phyloP scores from a whole-genome alignment of 53 echinoderm and acorn worm genomes.

The Apostichopus leukothele region DNA sequence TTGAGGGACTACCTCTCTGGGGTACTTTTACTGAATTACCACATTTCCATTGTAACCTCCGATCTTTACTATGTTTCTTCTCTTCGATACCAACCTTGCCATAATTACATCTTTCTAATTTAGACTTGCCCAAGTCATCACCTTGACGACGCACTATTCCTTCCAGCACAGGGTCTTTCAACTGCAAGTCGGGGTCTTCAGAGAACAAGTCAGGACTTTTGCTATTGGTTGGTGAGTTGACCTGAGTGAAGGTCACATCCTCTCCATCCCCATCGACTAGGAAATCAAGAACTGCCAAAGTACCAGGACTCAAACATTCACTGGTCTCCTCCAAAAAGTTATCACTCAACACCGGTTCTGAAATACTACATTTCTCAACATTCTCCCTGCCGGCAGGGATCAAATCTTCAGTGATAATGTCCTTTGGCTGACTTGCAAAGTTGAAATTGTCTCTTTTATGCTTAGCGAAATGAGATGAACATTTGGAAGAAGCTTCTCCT shows the following conservation, averaged over 20 bases:
- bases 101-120: background rate
- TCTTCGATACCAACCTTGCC: background rate
- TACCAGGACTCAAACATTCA: slow-evolving; percentile 77
- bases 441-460: background rate
- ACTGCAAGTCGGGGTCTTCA: slow-evolving; percentile 16
- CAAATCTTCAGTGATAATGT: background rate
- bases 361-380: background rate
- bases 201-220: slow-evolving; percentile 36
- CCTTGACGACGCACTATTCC: background rate
- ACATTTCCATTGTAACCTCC: background rate
- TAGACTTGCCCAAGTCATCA: background rate
- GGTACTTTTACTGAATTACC: background rate
- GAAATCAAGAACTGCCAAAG: slow-evolving; percentile 84
- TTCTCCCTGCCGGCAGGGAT: background rate
- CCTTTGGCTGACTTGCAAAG: background rate
- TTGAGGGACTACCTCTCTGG: background rate
- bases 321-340: slow-evolving; percentile 11
- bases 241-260: slow-evolving; percentile 45
- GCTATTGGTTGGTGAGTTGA: slow-evolving; percentile 15
- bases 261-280: slow-evolving; percentile 71
- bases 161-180: background rate
- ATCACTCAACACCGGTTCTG: background rate
- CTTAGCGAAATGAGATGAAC: background rate
- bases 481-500: background rate
- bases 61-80: background rate